These are phyloP conservation scores for Bimastos eiseni DNA, from an alignment of 2,888 invertebrate genomes.

Conservation along the genomic window DNA sequence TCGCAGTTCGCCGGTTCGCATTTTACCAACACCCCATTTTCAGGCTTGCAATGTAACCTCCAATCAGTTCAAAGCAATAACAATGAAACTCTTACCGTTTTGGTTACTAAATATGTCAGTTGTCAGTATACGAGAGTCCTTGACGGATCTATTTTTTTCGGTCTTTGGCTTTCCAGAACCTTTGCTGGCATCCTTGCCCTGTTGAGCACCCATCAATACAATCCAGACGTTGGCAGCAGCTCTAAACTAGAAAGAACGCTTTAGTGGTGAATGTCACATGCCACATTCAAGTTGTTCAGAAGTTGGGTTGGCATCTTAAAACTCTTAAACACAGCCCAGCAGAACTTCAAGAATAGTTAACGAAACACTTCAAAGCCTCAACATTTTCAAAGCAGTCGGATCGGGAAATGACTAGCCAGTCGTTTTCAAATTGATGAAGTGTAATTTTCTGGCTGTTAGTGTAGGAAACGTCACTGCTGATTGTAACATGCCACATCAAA, in stretches of 20 bases:
- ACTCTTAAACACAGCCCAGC: background rate
- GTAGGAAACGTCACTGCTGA: background rate
- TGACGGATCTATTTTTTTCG: slow-evolving; percentile 18
- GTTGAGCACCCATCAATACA: slow-evolving; percentile 32
- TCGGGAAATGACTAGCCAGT: background rate
- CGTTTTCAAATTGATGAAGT: background rate
- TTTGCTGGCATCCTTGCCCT: slow-evolving; percentile 32
- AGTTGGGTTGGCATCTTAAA: background rate
- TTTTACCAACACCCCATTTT: too few relatives aligned
- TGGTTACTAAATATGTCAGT: slow-evolving; percentile 19
- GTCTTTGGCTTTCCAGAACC: slow-evolving; percentile 25
- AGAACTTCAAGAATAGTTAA: background rate
- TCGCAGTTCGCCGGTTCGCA: too few relatives aligned
- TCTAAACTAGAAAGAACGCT: background rate
- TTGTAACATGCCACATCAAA: background rate
- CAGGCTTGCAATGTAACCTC: background rate
- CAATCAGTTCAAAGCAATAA: background rate
- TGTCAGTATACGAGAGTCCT: slow-evolving; percentile 14
- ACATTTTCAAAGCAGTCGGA: background rate
- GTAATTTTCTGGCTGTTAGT: background rate
- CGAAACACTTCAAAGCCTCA: background rate
- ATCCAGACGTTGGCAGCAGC: background rate
- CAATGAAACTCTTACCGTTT: background rate
- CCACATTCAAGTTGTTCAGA: background rate
- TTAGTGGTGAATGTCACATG: background rate